Base-by-base conservation (phyloP, 2,888 invertebrate genomes). In the Kryphioiulus occultus region DNA sequence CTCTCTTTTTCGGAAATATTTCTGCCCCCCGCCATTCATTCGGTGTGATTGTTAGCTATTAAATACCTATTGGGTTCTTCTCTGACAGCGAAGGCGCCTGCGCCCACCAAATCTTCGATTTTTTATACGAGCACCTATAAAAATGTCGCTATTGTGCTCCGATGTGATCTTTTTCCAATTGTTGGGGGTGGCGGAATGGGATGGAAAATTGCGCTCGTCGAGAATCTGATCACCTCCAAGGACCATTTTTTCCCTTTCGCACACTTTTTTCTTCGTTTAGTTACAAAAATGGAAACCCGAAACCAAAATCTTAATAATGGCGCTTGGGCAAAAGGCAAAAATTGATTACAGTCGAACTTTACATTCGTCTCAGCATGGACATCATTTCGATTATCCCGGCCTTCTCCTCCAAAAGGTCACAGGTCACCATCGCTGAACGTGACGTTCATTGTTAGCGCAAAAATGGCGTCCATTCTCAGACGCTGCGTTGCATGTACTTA, bases 281-380 rank as follows among this genome's bases (percentile, higher is more conserved):
- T 59, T 35, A 32, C 83, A 83, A 83, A 83, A 83, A 83, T 83
- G n/a, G 83, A 83, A 83, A 83, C 83, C 2, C n/a, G 39, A 83
- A 83, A 83, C 83, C 83, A n/a, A 83, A 39, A 59, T 59, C 59
- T 83, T 83, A 83, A 83, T 39, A 83, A 83, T 83, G 83, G 59
- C 59, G 22, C 22, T 22, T 22, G 4, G 59, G 22, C 9, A 22
- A 59, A 22, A 59, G 59, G 59, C 59, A 59, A 59, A 59, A 59
- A 59, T 59, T 59, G 59, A 59, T 59, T 59, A 59, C n/a, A 7
- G 17, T 22, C 59, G n/a, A 59, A 59, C 59, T 59, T 59, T 59
- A 59, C 59, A 59, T 59, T 59, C n/a, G n/a, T 47, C 3, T 10
- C 59, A 22, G 22, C n/a, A 59, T n/a, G 22, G 59, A 47, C 47